Evolutionary conservation across 2,888 invertebrate genomes (phyloP).

Genomic region (Hemicrepidius hirtus): DNA sequence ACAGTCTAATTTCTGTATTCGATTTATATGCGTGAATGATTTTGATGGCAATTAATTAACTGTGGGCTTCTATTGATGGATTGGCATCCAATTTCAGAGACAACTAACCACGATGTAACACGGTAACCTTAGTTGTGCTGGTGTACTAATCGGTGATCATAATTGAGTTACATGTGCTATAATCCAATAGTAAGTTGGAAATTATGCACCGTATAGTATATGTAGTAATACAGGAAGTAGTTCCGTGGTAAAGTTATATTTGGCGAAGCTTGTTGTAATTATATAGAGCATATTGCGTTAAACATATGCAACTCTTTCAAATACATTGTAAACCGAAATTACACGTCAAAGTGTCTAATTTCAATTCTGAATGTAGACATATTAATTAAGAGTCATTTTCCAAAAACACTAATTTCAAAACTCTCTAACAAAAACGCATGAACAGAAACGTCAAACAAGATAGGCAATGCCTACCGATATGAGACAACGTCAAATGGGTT

Average conservation of each 20-base stretch:
- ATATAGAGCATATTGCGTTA: no score
- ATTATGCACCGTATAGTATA: slow-evolving; percentile 17
- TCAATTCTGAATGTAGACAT: no score
- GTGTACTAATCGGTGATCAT: slow-evolving; percentile 37
- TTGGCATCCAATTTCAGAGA: slow-evolving; percentile 14
- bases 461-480: no score
- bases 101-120: slow-evolving; percentile 30
- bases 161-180: slow-evolving; percentile 34
- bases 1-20: background rate
- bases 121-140: slow-evolving; percentile 31
- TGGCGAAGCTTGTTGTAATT: background rate
- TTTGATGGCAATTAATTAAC: background rate
- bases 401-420: no score
- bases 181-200: slow-evolving; percentile 33
- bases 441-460: no score
- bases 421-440: no score
- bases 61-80: slow-evolving; percentile 6
- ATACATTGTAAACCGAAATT: no score
- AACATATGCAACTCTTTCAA: no score
- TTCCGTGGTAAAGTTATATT: background rate
- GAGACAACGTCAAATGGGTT: no score
- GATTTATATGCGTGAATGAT: slow-evolving; percentile 6
- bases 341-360: no score
- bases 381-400: no score
- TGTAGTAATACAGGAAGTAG: slow-evolving; percentile 7